Conservation (phyloP, 2,888 invertebrate genomes). For the Drosophila sordidula region DNA sequence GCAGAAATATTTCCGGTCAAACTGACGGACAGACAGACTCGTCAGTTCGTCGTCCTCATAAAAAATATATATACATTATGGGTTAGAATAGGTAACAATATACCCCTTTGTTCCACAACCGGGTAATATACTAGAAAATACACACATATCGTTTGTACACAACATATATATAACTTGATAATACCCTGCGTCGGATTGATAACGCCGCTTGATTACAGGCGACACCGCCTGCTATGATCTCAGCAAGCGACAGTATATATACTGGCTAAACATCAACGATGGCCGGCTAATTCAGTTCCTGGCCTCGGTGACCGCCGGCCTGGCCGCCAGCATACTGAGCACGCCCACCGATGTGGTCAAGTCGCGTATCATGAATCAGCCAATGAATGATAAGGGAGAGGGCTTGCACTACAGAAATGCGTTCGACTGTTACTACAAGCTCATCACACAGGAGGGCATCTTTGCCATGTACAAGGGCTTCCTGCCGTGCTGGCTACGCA, state of each 20-base stretch:
- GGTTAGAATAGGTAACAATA: too few relatives aligned
- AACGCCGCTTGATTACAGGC: constrained; percentile 8
- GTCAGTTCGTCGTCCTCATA: too few relatives aligned
- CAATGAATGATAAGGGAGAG: constrained; percentile 8
- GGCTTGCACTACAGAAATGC: constrained; percentile 21
- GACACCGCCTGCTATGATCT: constrained; percentile 39
- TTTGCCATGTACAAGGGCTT: constrained; percentile 31
- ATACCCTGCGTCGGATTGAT: too few relatives aligned
- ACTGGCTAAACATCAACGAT: constrained; percentile 1
- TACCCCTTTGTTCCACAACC: too few relatives aligned
- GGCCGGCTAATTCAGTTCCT: constrained; percentile 24
- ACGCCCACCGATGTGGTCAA: constrained; percentile 35
- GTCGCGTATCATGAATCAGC: constrained; percentile 33
- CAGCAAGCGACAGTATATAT: constrained; percentile 26
- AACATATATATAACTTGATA: too few relatives aligned
- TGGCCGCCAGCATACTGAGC: constrained; percentile 25
- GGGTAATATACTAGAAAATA: too few relatives aligned
- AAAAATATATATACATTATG: too few relatives aligned
- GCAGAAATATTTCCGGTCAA: too few relatives aligned
- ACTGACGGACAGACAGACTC: too few relatives aligned
- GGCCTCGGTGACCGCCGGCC: constrained; percentile 24
- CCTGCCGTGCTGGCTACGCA: constrained; percentile 33
- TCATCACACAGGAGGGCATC: constrained; percentile 17
- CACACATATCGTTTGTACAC: too few relatives aligned
- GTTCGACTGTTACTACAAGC: constrained; percentile 31